Evolutionary conservation across 2,113 vertebrate species (phyloP).

Genomic region (Ailurus styani): DNA sequence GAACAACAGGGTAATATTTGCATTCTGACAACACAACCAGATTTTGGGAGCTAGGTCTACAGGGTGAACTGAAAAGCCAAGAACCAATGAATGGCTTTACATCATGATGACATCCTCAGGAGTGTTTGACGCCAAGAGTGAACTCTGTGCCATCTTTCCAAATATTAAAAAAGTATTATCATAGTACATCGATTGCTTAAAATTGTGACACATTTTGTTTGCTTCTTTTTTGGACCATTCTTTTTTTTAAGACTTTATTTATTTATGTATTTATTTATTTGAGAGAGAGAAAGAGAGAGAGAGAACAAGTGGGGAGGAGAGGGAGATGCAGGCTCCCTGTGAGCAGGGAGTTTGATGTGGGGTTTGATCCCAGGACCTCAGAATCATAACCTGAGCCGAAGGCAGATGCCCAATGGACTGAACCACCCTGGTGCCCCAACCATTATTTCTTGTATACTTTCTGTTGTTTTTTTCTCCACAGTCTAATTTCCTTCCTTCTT

Average conservation of each 20-base stretch:
- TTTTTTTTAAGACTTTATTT: neutral
- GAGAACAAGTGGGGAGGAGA: no score
- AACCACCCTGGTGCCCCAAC: no score
- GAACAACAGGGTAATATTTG: neutral
- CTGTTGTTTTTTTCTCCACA: neutral
- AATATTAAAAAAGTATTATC: neutral
- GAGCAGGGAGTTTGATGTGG: no score
- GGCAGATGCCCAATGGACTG: no score
- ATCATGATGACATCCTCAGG: neutral
- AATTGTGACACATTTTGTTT: neutral
- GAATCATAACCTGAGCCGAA: no score
- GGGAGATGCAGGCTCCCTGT: no score
- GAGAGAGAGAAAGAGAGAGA: no score
- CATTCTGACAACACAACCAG: neutral
- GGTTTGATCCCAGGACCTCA: no score
- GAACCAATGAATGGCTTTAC: neutral
- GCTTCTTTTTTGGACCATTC: neutral
- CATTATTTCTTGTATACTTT: neutral
- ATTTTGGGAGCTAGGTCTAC: neutral
- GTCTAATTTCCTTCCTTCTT: neutral
- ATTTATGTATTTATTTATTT: no score
- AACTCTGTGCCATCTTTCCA: neutral
- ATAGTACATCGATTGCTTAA: neutral
- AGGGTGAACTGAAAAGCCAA: neutral
- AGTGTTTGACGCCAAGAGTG: neutral